Conservation (phyloP, 1,140 invertebrate species). For the Papilio glaucus region DNA sequence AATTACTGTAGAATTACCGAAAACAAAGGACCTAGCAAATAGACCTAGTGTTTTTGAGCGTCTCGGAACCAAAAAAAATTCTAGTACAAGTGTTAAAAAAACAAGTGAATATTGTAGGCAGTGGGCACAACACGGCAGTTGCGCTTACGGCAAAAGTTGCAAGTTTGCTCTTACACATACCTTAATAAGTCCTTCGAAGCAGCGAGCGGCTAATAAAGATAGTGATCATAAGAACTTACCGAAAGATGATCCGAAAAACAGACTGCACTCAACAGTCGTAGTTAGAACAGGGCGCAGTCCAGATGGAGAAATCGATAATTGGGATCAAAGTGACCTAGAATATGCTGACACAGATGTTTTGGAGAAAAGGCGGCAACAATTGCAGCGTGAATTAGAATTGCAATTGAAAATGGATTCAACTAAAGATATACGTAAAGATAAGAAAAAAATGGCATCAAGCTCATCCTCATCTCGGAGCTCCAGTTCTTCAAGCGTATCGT, state of each 20-base stretch:
- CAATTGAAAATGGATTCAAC: slow-evolving; percentile 87
- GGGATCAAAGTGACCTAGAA: slow-evolving; percentile 91
- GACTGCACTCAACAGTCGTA: slow-evolving; percentile 86
- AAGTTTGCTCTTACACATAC: slow-evolving; percentile 90
- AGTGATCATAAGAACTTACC: slow-evolving; percentile 84
- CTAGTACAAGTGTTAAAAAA: slow-evolving; percentile 79
- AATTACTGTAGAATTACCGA: slow-evolving; percentile 89
- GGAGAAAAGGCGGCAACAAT: slow-evolving; percentile 89
- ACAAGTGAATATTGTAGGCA: slow-evolving; percentile 88
- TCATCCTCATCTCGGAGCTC: slow-evolving; percentile 87
- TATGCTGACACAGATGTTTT: slow-evolving; percentile 92
- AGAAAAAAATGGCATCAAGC: slow-evolving; percentile 87
- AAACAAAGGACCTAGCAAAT: slow-evolving; percentile 86
- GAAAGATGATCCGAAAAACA: slow-evolving; percentile 87
- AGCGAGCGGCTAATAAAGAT: slow-evolving; percentile 87
- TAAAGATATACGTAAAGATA: slow-evolving; percentile 86
- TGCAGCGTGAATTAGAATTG: slow-evolving; percentile 90
- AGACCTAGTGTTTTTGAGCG: slow-evolving; percentile 92
- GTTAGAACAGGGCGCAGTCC: slow-evolving; percentile 86
- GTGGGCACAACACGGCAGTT: slow-evolving; percentile 89
- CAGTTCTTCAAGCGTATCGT: slow-evolving; percentile 85
- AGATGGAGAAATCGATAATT: slow-evolving; percentile 88
- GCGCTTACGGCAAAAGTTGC: slow-evolving; percentile 89
- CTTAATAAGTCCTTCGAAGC: slow-evolving; percentile 89
- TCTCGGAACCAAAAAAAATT: slow-evolving; percentile 89